phyloP scores from a whole-genome alignment of 2,113 vertebrate species.

The Panthera leo region DNA sequence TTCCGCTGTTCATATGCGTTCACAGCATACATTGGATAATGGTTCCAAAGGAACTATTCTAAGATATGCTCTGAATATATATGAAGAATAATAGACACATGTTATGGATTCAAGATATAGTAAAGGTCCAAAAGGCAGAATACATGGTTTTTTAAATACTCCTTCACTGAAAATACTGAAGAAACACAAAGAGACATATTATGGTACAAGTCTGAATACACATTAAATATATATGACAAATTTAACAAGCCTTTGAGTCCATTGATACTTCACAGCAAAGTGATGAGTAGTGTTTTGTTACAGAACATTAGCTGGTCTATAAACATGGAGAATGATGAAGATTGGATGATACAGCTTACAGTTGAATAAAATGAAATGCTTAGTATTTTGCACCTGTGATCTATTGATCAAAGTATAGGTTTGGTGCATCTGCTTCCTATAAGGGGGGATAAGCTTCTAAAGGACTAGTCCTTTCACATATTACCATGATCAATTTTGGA shows the following conservation, averaged over 20 bases:
- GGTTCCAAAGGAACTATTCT: slow-evolving; percentile 77
- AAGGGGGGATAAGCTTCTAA: neutral
- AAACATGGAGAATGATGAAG: slow-evolving; percentile 48
- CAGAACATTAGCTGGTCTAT: slow-evolving; percentile 67
- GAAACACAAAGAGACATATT: slow-evolving; percentile 45
- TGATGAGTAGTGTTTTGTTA: slow-evolving; percentile 50
- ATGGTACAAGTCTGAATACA: slow-evolving; percentile 15
- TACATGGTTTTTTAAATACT: slow-evolving; percentile 52
- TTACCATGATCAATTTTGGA: neutral
- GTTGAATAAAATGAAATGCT: slow-evolving; percentile 55
- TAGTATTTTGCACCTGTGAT: slow-evolving; percentile 17
- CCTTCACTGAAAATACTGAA: slow-evolving; percentile 36
- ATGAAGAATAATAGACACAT: slow-evolving; percentile 73
- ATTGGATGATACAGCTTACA: slow-evolving; percentile 38
- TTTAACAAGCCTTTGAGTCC: slow-evolving; percentile 49
- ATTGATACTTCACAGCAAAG: slow-evolving; percentile 15
- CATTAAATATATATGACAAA: slow-evolving; percentile 60
- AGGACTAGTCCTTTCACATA: neutral
- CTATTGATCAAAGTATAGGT: neutral
- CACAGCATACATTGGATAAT: slow-evolving; percentile 74
- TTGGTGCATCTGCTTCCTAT: neutral
- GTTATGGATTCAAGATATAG: slow-evolving; percentile 66
- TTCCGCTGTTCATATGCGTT: slow-evolving; percentile 81
- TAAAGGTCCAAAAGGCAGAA: slow-evolving; percentile 69
- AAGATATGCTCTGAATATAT: slow-evolving; percentile 78